A percentile compares a stretch with the other conserved stretches of the same genome.
Conservation (phyloP, 2,113 vertebrate genomes). For the Phodopus roborovskii region DNA sequence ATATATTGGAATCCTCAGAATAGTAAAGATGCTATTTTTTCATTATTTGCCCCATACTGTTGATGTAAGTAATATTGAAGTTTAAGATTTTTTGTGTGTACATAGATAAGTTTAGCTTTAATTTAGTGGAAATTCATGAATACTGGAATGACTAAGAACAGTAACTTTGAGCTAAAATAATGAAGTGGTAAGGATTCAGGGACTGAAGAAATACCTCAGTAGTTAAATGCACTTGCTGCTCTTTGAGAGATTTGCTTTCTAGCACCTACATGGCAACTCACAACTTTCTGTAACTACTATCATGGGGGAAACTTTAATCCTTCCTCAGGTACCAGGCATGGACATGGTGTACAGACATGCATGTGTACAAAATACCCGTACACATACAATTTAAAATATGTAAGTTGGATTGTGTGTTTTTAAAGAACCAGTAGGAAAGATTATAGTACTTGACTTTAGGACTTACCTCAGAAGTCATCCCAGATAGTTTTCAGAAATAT, state of each 20-base stretch:
- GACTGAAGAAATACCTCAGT: neutral
- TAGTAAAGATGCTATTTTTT: neutral
- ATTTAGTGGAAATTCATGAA: neutral
- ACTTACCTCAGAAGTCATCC: neutral
- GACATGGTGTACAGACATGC: neutral
- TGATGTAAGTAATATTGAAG: neutral
- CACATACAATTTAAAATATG: neutral
- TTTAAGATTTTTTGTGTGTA: neutral
- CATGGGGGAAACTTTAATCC: neutral
- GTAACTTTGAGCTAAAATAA: neutral
- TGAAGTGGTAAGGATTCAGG: neutral
- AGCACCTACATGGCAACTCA: neutral
- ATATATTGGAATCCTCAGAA: neutral
- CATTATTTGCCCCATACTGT: neutral
- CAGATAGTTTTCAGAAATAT: neutral
- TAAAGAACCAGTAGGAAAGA: neutral
- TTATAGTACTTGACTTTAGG: neutral
- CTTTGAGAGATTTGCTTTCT: neutral
- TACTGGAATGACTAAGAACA: neutral
- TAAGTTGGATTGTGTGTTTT: neutral
- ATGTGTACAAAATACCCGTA: neutral
- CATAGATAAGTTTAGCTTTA: slow-evolving; percentile 1
- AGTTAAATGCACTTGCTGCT: neutral
- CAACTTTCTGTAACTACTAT: neutral
- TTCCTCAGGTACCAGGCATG: neutral